Percentiles rank a stretch among this genome's conserved stretches.
Evolutionary conservation across 1,140 invertebrate species (phyloP).

Genomic region (Oppia nitens): DNA sequence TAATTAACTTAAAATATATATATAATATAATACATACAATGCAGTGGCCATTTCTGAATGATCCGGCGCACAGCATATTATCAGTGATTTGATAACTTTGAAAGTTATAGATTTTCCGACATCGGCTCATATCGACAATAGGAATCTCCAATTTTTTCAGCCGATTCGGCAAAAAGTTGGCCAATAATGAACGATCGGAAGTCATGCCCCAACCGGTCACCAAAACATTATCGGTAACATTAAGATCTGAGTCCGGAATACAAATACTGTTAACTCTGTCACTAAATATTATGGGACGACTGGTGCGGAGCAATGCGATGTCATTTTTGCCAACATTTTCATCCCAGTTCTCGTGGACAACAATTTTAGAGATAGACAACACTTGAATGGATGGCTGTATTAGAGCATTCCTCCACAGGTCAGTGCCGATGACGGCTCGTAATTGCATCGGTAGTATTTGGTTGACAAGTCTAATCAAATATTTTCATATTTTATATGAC

Average conservation of each 20-base stretch:
- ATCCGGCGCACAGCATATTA: constrained; percentile 8
- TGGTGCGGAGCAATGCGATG: constrained; percentile 4
- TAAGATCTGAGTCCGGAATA: not conserved
- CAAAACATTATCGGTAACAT: not conserved
- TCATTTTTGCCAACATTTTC: constrained; percentile 1
- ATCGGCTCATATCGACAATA: constrained; percentile 1
- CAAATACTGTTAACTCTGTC: constrained; percentile 3
- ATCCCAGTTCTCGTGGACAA: constrained; percentile 6
- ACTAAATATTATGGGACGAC: constrained; percentile 2
- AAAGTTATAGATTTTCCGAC: not conserved
- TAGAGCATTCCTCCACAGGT: constrained; percentile 4
- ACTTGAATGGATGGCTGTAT: constrained; percentile 7
- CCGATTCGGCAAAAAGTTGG: not conserved
- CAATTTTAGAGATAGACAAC: not conserved
- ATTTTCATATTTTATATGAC: not conserved
- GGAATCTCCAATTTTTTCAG: not conserved
- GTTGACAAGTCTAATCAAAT: not conserved
- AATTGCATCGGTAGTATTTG: constrained; percentile 1
- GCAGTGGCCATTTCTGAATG: constrained; percentile 1
- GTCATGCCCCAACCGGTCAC: constrained; percentile 10
- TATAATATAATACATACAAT: not conserved
- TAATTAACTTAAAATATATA: not conserved
- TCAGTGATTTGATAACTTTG: constrained; percentile 3
- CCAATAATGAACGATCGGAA: not conserved
- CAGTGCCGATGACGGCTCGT: constrained; percentile 6